Evolutionary conservation across 2,888 invertebrate genomes (phyloP).

Genomic region (Eupithecia pulchellata): DNA sequence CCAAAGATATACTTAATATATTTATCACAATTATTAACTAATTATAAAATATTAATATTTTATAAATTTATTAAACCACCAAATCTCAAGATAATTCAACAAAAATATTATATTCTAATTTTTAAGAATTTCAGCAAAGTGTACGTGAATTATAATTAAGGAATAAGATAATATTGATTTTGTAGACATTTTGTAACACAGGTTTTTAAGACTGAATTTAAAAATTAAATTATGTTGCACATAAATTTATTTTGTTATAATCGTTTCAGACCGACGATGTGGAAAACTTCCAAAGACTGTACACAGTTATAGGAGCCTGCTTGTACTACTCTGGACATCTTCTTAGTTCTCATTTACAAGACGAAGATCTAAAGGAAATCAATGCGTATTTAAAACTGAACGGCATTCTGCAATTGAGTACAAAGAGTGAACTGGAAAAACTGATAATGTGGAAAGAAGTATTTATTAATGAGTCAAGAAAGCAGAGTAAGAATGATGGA

Average conservation of each 20-base stretch:
- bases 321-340: constrained; percentile 89
- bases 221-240: not conserved
- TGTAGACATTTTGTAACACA: too few relatives aligned
- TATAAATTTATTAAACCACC: not conserved
- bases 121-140: too few relatives aligned
- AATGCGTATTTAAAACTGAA: constrained; percentile 90
- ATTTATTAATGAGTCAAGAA: constrained; percentile 82
- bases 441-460: constrained; percentile 92
- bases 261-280: constrained; percentile 89
- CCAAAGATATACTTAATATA: not conserved
- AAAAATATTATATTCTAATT: too few relatives aligned
- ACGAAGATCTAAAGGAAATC: constrained; percentile 90
- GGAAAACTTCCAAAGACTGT: constrained; percentile 90
- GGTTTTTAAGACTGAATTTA: not conserved
- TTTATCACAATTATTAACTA: too few relatives aligned
- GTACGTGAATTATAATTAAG: too few relatives aligned
- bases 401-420: constrained; percentile 89
- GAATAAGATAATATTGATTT: too few relatives aligned
- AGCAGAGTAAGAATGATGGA: constrained; percentile 61
- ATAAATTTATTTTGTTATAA: constrained; percentile 11
- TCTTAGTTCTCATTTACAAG: constrained; percentile 91
- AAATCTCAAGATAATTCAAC: too few relatives aligned
- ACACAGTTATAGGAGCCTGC: constrained; percentile 88
- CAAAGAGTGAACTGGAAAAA: constrained; percentile 88
- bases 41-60: too few relatives aligned